Conservation (phyloP, 2,797 vertebrate species). For the Alauda arvensis region DNA sequence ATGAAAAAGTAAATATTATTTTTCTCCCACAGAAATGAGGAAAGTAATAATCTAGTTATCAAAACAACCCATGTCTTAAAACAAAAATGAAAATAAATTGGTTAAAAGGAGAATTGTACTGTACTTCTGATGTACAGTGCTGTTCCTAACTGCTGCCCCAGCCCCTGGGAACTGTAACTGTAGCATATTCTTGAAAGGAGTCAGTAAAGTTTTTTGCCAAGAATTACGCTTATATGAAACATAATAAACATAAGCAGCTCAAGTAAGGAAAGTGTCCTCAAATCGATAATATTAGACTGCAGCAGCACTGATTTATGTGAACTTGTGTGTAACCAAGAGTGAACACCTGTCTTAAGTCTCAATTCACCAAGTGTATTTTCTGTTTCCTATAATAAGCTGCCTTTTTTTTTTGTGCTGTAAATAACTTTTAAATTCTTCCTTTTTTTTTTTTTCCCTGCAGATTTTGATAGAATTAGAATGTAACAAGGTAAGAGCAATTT, state of each 20-base stretch:
- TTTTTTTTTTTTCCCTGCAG: background rate
- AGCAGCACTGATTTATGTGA: background rate
- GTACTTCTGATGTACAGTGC: background rate
- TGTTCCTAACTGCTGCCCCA: background rate
- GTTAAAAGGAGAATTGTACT: background rate
- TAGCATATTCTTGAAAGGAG: background rate
- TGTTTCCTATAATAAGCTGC: background rate
- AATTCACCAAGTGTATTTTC: background rate
- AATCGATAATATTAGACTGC: background rate
- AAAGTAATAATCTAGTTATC: background rate
- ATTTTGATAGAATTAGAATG: constrained; percentile 53
- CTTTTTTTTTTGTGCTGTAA: background rate
- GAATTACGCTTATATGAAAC: background rate
- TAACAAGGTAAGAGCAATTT: constrained; percentile 46
- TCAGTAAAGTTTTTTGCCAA: background rate
- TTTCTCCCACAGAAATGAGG: background rate
- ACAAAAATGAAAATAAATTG: background rate
- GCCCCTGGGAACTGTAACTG: background rate
- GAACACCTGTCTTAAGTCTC: background rate
- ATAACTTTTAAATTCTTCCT: background rate
- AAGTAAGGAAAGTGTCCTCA: background rate
- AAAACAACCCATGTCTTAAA: background rate
- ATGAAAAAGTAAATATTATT: background rate
- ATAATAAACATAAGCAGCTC: background rate
- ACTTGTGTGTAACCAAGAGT: background rate